Evolutionary conservation across 1,140 invertebrate genomes (phyloP), one percentile per base, ranked within the genome.

Genomic region (Bactericera cockerelli): DNA sequence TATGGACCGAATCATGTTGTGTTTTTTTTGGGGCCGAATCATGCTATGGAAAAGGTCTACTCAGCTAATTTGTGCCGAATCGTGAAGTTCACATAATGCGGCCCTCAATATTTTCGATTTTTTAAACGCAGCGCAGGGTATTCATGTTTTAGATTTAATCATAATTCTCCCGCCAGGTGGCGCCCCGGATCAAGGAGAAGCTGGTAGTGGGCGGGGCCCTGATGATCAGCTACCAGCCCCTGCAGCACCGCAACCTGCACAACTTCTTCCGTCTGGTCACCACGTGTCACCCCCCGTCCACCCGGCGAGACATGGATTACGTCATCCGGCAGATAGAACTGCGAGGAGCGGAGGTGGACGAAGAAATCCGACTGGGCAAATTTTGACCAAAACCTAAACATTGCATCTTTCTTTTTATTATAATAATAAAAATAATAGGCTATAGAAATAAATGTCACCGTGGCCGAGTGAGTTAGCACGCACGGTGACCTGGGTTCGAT

Each of bases 221-320:
- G 22, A 89, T 97, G 87, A 79, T 97, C 14, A 81, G 83, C 0
- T 96, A 95, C 66, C 82, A 87, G 28, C 91, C 92, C 0, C 67
- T 92, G 4, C 66, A 72, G 1, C 74, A 79, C 55, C 79, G 76
- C 60, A 74, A 76, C 14, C 63, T 81, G 62, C 81, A 79, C 10
- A 89, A 97, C 69, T 95, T 95, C 71, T 91, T 96, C 70, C 78
- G 93, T 26, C 80, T 95, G 72, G 86, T 92, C 0, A 78, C 93
- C 19, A 81, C 80, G 1, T 91, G 88, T 65, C 87, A 84, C 63
- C 86, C 88, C 1, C 71, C 75, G 1, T 70, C 80, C 1, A 78
- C 74, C 0, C 59, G 66, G 24, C 65, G 69, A 11, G 74, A 80
- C 28, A 80, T 87, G 76, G 78, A 85, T 61, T 78, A 76, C 63